phyloP scores from a whole-genome alignment of 2,113 vertebrate genomes.

The Gobius niger region DNA sequence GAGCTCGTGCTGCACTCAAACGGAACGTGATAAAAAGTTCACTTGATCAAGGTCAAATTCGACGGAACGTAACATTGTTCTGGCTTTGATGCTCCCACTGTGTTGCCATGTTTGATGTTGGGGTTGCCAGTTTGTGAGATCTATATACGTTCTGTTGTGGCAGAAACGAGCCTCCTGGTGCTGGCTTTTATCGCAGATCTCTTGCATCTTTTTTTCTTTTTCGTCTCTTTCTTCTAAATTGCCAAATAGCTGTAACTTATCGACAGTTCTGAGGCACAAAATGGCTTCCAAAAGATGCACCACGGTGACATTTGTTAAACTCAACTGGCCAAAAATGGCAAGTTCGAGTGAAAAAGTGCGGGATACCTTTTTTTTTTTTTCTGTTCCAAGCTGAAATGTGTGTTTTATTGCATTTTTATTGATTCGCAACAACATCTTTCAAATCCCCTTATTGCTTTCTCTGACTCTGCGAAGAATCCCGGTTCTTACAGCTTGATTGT shows the following conservation, averaged over 20 bases:
- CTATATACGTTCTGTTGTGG: conserved; percentile 37
- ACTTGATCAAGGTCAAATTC: conserved; percentile 66
- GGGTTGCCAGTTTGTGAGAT: conserved; percentile 39
- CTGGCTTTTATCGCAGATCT: conserved; percentile 38
- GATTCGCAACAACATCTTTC: not conserved
- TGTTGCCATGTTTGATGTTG: conserved; percentile 56
- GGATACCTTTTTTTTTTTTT: no score
- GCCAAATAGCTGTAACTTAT: not conserved
- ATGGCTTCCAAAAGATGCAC: no score
- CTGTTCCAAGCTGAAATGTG: no score
- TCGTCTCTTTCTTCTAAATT: not conserved
- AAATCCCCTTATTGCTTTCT: conserved; percentile 37
- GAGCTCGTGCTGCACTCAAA: conserved; percentile 34
- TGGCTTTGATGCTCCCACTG: conserved; percentile 54
- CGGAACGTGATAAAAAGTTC: conserved; percentile 54
- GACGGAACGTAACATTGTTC: conserved; percentile 55
- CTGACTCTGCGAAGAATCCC: not conserved
- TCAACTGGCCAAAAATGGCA: no score
- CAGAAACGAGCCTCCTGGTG: conserved; percentile 38
- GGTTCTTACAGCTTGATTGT: not conserved
- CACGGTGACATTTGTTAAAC: no score
- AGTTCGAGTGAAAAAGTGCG: no score
- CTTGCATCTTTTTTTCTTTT: conserved; percentile 11
- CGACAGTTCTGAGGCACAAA: not conserved
- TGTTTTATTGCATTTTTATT: no score